Base-by-base conservation (phyloP, 2,797 vertebrate genomes). In the Muraenolepis orangiensis region DNA sequence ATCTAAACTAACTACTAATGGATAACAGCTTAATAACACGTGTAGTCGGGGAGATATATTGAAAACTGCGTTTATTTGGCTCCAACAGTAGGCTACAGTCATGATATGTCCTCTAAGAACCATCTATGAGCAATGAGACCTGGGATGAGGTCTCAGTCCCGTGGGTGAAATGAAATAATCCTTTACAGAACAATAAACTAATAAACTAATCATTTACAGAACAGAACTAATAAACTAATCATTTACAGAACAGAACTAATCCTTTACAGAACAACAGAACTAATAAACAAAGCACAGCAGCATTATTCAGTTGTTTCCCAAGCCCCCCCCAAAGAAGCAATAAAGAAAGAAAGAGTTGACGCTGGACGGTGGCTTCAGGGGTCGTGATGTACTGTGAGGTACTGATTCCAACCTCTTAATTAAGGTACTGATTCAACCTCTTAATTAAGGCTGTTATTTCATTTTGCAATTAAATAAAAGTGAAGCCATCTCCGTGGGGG, bases 51-150 rank as follows among this genome's bases (percentile, higher is more conserved):
- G 26, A n/a, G n/a, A 14, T 77, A 80, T 87, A 86, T 77, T 87
- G 88, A 94, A 93, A 85, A 76, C 82, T 80, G 82, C 72, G 84
- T 92, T 93, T 92, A 95, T 95, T 90, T 90, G 88, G 88, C 92
- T 92, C 90, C 86, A 92, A 93, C 86, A 90, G 90, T 86, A n/a
- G n/a, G n/a, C n/a, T n/a, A 91, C 84, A 92, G 85, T 89, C 87
- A 86, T 76, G 89, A 91, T 91, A 88, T 82, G 78, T 86, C 86
- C 79, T 75, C 66, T 87, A 90, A 87, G 83, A 82, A 77, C n/a
- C n/a, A n/a, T 71, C 78, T 86, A 42, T 80, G 76, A 83, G 82
- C 87, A 91, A 78, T 36, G 88, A 82, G 84, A 74, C 86, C 78
- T 83, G 73, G 64, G 87, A 91, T 85, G 73, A 87, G 86, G 87